Percentiles rank a stretch among this genome's conserved stretches.
Evolutionary conservation across 2,797 vertebrate genomes (phyloP).

Genomic region (Paedocypris micromegethes): DNA sequence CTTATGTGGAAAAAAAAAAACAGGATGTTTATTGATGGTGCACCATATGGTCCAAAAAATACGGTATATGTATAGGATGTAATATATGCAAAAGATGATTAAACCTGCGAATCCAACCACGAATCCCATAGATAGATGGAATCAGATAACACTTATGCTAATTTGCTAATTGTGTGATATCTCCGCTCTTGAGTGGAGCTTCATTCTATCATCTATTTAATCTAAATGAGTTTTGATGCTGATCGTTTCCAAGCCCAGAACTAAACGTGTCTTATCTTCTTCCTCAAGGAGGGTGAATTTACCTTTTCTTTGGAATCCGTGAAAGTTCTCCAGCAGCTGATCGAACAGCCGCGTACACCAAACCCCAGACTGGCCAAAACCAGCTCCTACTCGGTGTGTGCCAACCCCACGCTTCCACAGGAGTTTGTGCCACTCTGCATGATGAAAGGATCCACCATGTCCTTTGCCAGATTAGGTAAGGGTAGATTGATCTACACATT

Average conservation of each 20-base stretch:
- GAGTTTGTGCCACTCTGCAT: conserved; percentile 66
- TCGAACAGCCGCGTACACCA: conserved; percentile 37
- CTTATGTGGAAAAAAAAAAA: no score
- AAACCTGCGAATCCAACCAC: no score
- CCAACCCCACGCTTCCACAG: conserved; percentile 65
- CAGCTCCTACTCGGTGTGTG: conserved; percentile 54
- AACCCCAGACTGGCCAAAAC: conserved; percentile 54
- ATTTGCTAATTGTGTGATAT: no score
- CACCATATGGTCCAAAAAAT: no score
- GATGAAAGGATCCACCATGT: conserved; percentile 54
- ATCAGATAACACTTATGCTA: no score
- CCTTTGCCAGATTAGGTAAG: conserved; percentile 66
- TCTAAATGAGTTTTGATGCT: no score
- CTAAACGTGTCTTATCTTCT: conserved; percentile 2
- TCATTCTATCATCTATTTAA: no score
- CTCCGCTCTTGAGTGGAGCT: no score
- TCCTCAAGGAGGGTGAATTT: conserved; percentile 64
- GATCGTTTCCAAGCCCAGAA: background rate
- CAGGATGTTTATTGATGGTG: no score
- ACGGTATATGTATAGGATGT: no score
- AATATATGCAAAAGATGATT: no score
- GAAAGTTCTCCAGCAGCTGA: conserved; percentile 64
- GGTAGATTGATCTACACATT: background rate
- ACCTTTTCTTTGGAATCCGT: conserved; percentile 67
- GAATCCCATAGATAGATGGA: no score